Evolutionary conservation across 2,888 invertebrate genomes (phyloP).

Genomic region (Alentia gelatinosa): DNA sequence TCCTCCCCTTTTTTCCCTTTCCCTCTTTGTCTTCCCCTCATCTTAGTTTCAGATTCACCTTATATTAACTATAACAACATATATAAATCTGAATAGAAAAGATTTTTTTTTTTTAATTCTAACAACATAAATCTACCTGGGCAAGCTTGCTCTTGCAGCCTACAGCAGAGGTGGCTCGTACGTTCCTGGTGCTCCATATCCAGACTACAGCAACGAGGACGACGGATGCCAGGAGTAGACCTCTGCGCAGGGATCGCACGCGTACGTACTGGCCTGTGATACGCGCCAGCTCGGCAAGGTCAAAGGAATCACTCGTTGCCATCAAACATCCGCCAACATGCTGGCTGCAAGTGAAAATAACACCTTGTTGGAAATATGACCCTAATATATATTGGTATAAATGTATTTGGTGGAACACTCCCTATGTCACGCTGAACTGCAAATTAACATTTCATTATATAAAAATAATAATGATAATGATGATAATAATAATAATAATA

Average conservation of each 20-base stretch:
- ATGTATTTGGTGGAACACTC: no score
- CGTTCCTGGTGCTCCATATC: constrained; percentile 3
- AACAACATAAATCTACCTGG: neutral
- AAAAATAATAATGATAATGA: no score
- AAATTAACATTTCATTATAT: no score
- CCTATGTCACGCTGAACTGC: no score
- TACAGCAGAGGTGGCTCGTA: constrained; percentile 29
- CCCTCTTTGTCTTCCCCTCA: no score
- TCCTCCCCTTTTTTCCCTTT: no score
- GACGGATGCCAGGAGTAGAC: neutral
- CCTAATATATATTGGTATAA: no score
- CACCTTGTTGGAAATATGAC: no score
- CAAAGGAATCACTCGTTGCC: neutral
- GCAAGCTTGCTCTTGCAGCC: constrained; percentile 42
- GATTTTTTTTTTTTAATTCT: neutral
- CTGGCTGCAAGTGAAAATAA: neutral
- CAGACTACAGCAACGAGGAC: neutral
- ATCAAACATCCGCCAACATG: neutral
- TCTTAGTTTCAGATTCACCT: no score
- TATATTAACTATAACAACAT: neutral
- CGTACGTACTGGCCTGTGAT: neutral
- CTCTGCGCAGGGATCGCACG: neutral
- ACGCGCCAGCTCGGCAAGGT: neutral
- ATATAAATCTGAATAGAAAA: neutral
- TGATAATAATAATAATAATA: no score